These are phyloP conservation scores for Philaethria dido DNA, from an alignment of 2,888 invertebrate species.

Conservation along the genomic window DNA sequence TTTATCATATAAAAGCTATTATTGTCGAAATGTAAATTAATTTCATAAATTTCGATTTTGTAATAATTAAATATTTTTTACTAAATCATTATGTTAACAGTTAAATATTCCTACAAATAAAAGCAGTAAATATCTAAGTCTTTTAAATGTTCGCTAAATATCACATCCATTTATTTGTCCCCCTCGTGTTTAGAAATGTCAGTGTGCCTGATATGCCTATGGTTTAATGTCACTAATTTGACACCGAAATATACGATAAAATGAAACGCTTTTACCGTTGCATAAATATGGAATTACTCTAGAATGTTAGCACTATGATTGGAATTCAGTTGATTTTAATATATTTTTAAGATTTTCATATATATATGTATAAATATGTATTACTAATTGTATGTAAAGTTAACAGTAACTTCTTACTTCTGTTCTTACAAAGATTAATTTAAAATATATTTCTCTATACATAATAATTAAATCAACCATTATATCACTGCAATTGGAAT, in stretches of 20 bases:
- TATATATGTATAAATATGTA: no score
- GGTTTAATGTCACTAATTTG: constrained; percentile 79
- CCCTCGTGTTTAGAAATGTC: constrained; percentile 81
- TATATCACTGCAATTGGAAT: constrained; percentile 13
- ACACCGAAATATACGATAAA: constrained; percentile 80
- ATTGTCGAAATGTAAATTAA: no score
- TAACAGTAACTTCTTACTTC: not conserved
- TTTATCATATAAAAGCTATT: no score
- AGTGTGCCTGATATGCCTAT: constrained; percentile 76
- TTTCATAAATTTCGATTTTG: no score
- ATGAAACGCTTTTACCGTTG: constrained; percentile 70
- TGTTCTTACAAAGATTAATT: not conserved
- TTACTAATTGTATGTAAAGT: not conserved
- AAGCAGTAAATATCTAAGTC: constrained; percentile 65
- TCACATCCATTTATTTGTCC: constrained; percentile 74
- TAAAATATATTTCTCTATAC: not conserved
- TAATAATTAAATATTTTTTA: no score
- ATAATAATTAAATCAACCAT: not conserved
- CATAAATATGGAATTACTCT: constrained; percentile 67
- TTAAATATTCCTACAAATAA: not conserved
- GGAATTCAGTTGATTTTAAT: not conserved
- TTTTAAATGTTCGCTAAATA: constrained; percentile 74
- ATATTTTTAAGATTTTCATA: not conserved
- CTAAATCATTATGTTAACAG: not conserved
- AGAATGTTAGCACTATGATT: constrained; percentile 49